These are phyloP conservation scores for Cryptus armator DNA, from an alignment of 2,888 invertebrate genomes.

Conservation along the genomic window DNA sequence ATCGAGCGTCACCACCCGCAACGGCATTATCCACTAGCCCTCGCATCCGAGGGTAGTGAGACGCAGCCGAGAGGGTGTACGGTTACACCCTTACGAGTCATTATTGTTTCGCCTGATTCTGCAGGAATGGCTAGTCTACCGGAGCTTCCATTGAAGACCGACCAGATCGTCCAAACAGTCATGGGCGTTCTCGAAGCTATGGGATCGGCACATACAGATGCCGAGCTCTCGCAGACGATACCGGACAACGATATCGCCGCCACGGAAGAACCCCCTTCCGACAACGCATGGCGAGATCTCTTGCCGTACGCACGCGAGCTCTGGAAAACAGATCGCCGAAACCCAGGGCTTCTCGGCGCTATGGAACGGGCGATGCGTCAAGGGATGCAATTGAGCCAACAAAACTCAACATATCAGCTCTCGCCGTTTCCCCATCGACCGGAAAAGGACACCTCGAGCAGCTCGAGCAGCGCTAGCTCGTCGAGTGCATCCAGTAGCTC, in stretches of 20 bases:
- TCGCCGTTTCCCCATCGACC: not conserved
- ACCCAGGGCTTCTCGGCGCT: not conserved
- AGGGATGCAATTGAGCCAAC: not conserved
- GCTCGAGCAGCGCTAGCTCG: not conserved
- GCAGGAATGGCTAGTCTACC: not conserved
- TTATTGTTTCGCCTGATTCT: not conserved
- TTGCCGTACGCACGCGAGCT: not conserved
- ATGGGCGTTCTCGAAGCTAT: not conserved
- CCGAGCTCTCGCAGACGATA: not conserved
- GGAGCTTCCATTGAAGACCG: not conserved
- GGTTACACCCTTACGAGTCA: too few relatives aligned
- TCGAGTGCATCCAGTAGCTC: not conserved
- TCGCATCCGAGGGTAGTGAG: too few relatives aligned
- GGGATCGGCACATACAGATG: not conserved
- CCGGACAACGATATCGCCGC: not conserved
- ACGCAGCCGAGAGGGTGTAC: too few relatives aligned
- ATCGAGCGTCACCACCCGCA: too few relatives aligned
- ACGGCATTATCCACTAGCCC: too few relatives aligned
- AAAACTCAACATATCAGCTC: not conserved
- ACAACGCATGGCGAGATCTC: not conserved
- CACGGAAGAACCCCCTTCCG: not conserved
- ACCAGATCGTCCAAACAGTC: not conserved
- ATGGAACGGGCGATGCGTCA: not conserved
- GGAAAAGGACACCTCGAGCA: not conserved
- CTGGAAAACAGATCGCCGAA: not conserved